Conservation (phyloP, 2,113 vertebrate genomes). For the Amphilophus citrinellus region DNA sequence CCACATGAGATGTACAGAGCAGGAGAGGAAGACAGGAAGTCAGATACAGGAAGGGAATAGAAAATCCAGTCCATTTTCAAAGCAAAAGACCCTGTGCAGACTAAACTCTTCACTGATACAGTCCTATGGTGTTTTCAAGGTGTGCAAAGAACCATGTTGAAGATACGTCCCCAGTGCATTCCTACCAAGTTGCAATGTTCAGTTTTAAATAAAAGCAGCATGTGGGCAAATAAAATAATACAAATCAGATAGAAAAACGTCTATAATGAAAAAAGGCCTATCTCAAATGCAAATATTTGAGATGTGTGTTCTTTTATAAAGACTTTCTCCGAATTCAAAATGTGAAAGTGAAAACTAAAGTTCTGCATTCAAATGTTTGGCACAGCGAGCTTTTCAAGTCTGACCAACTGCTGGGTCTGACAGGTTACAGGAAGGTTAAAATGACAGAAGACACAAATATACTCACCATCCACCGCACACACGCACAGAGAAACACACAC, state of each 20-base stretch:
- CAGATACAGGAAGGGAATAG: background rate
- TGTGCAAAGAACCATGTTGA: too few species aligned
- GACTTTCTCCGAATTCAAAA: background rate
- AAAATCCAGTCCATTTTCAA: background rate
- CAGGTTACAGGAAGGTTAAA: conserved; percentile 36
- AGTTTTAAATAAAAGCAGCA: too few species aligned
- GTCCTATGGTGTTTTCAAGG: background rate
- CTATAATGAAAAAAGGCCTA: background rate
- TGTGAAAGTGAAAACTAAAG: background rate
- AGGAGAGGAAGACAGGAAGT: background rate
- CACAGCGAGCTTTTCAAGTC: conserved; percentile 1
- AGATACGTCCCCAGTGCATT: too few species aligned
- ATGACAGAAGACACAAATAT: conserved; percentile 24
- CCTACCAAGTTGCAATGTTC: background rate
- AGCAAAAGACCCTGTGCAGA: background rate
- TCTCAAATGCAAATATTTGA: background rate
- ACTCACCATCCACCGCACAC: conserved; percentile 29
- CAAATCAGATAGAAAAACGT: background rate
- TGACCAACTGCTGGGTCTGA: conserved; percentile 13
- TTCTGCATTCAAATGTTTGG: conserved; percentile 1
- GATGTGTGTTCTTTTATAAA: background rate
- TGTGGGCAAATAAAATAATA: background rate
- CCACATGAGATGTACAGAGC: background rate
- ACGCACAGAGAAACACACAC: conserved; percentile 10
- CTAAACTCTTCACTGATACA: background rate